Evolutionary conservation across 1,140 invertebrate genomes (phyloP).

Genomic region (Drosophila burlai): DNA sequence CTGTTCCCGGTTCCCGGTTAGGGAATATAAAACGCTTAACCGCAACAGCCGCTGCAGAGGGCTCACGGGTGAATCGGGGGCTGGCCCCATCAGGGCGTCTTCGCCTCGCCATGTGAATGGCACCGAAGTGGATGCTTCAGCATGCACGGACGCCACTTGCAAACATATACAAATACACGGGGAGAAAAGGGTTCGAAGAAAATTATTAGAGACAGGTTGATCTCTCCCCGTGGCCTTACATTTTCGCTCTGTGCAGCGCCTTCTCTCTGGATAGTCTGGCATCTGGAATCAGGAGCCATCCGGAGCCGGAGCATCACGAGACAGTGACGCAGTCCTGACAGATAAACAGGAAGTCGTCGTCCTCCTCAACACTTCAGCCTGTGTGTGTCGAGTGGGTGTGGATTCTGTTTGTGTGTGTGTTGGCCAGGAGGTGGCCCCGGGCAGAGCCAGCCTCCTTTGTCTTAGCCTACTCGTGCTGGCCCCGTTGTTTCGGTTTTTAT

Average conservation of each 20-base stretch:
- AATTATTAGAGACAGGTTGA: background rate
- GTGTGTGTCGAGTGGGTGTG: slow-evolving; percentile 65
- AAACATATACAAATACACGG: slow-evolving; percentile 22
- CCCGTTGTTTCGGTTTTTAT: slow-evolving; percentile 65
- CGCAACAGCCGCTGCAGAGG: slow-evolving; percentile 41
- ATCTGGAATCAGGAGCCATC: slow-evolving; percentile 36
- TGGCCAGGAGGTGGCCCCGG: slow-evolving; percentile 24
- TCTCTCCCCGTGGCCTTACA: background rate
- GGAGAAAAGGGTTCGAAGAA: background rate
- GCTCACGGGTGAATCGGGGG: background rate
- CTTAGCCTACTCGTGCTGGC: slow-evolving; percentile 38
- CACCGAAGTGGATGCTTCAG: slow-evolving; percentile 79
- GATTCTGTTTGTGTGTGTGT: slow-evolving; percentile 39
- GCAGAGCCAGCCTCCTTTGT: slow-evolving; percentile 57
- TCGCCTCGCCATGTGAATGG: slow-evolving; percentile 67
- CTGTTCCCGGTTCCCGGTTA: slow-evolving; percentile 24
- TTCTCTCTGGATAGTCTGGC: slow-evolving; percentile 28
- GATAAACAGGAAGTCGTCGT: slow-evolving; percentile 81
- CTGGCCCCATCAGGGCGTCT: slow-evolving; percentile 44
- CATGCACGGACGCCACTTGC: slow-evolving; percentile 80
- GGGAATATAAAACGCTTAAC: slow-evolving; percentile 73
- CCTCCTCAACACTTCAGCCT: slow-evolving; percentile 74
- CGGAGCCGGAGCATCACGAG: slow-evolving; percentile 36
- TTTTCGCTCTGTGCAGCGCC: slow-evolving; percentile 13
- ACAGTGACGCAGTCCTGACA: slow-evolving; percentile 72